phyloP scores from a whole-genome alignment of 1,140 invertebrate genomes.

The Parasteatoda tepidariorum region DNA sequence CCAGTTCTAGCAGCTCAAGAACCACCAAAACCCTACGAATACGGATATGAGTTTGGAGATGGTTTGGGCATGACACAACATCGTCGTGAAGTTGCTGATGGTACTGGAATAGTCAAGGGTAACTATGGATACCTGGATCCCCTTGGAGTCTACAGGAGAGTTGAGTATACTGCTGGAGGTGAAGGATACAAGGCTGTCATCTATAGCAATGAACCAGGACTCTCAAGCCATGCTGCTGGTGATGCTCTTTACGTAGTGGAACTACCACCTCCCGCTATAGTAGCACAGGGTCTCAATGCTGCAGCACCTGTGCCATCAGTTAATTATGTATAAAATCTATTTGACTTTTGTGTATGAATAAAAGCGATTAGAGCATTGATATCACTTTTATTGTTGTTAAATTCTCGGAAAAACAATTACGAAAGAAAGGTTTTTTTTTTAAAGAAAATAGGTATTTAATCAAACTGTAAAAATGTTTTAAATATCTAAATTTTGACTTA shows the following conservation, averaged over 20 bases:
- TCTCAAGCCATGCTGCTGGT: constrained; percentile 3
- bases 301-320: background rate
- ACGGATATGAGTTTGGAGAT: constrained; percentile 35
- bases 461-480: no score
- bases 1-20: background rate
- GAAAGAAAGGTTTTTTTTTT: background rate
- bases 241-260: background rate
- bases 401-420: no score
- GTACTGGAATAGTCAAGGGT: constrained; percentile 38
- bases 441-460: no score
- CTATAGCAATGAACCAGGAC: constrained; percentile 58
- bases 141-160: constrained; percentile 40
- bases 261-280: background rate
- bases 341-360: background rate
- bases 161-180: constrained; percentile 56
- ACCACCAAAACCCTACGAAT: constrained; percentile 7
- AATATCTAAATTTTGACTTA: no score
- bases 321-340: background rate
- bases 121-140: constrained; percentile 30
- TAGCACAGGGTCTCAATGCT: background rate
- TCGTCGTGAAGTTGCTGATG: constrained; percentile 42
- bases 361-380: background rate
- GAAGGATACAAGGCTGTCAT: constrained; percentile 57
- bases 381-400: no score
- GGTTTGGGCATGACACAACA: constrained; percentile 10